Evolutionary conservation across 2,113 vertebrate species (phyloP), one percentile per base, ranked within the genome.

Genomic region (Cottus gobio): DNA sequence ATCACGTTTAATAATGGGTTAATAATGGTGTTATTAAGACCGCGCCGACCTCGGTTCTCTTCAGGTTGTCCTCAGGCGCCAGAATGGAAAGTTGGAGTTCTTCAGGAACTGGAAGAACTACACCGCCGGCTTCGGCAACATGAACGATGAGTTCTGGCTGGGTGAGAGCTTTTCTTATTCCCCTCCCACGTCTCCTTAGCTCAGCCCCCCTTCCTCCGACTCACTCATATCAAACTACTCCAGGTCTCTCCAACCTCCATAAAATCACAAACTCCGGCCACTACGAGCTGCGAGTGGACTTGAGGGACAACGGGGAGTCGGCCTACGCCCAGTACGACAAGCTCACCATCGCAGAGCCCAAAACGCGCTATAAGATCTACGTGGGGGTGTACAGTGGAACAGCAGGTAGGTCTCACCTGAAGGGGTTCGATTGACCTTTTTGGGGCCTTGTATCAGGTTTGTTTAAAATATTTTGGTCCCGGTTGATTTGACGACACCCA

Each of bases 51-150:
- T 86, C 7, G 1, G 1, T 58, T 22, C 39, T 87, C 72, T n/a
- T 24, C 89, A 99, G 98, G 96, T 99, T 80, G 95, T 99, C 83
- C 93, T 99, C 90, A 94, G 97, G 86, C 96, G 98, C 46, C 96
- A 96, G 89, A 96, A 95, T 0, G 98, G 98, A 66, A 96, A 89
- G 11, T 88, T 97, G 54, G 95, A 99, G 34, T 99, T 99, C 95
- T 97, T 96, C 83, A 95, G 82, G 89, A 97, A 98, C 92, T 99
- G 98, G 98, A 99, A 95, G 85, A 95, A 95, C 74, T 99, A 99
- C 0, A 91, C 95, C 0, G 85, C 89, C 84, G 98, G 98, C 3
- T 99, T 99, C 73, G 98, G 98, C 8, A 95, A 98, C 91, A 93
- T 91, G 84, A 93, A 88, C 3, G 95, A 96, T 83, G 98, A 99